Evolutionary conservation across 2,888 invertebrate genomes (phyloP).

Genomic region (Drosophila peninsularis): DNA sequence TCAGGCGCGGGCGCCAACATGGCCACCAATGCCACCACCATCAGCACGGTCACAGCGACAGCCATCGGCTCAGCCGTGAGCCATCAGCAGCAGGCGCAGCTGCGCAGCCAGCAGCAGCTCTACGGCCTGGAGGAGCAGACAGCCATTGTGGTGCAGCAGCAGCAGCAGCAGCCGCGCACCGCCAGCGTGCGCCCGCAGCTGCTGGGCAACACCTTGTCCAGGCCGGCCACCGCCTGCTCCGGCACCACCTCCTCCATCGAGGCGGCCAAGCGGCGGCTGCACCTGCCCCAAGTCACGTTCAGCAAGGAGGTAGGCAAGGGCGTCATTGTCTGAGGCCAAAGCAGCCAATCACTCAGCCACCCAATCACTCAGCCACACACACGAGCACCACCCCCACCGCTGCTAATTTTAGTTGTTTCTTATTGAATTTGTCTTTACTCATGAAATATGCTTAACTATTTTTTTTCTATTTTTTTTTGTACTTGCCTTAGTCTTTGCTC

Average conservation of each 20-base stretch:
- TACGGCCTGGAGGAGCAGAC: constrained; percentile 32
- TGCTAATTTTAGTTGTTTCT: constrained; percentile 25
- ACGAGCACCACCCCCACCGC: background rate
- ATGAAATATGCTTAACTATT: constrained; percentile 2
- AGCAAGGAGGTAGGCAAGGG: constrained; percentile 96
- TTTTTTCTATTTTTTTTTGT: constrained; percentile 19
- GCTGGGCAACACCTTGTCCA: constrained; percentile 69
- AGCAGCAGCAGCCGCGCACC: constrained; percentile 48
- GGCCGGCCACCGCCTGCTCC: constrained; percentile 90
- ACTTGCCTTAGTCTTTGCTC: constrained; percentile 11
- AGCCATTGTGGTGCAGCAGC: constrained; percentile 35
- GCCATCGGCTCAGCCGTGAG: constrained; percentile 20
- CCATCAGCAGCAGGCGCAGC: constrained; percentile 16
- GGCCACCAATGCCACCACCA: constrained; percentile 35
- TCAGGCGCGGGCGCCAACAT: constrained; percentile 79
- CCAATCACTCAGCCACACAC: background rate
- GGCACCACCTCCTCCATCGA: constrained; percentile 87
- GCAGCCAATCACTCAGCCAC: background rate
- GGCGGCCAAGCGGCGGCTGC: constrained; percentile 87
- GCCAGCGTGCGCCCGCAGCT: constrained; percentile 56
- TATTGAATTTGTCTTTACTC: constrained; percentile 42
- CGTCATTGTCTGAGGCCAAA: constrained; percentile 89
- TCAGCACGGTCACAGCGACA: constrained; percentile 15
- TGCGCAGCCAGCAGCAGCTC: constrained; percentile 12
- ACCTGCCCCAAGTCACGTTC: constrained; percentile 93